Conservation (phyloP, 2,113 vertebrate genomes). For the Macrotus californicus region DNA sequence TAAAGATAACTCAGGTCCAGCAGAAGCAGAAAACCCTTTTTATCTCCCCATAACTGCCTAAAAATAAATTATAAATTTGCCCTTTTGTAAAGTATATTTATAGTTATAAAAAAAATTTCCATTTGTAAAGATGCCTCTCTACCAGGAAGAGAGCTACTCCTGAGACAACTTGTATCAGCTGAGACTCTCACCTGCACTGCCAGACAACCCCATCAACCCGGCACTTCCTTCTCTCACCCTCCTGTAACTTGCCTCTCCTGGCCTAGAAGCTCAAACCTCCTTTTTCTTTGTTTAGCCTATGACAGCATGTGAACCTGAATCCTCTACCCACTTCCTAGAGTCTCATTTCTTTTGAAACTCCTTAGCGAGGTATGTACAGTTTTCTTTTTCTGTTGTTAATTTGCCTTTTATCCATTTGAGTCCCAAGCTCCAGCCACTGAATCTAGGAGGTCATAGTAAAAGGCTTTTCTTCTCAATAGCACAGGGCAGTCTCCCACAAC, state of each 20-base stretch:
- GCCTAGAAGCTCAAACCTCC: neutral
- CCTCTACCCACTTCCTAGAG: neutral
- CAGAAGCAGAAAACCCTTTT: neutral
- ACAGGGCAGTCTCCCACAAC: neutral
- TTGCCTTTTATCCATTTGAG: neutral
- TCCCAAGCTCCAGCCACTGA: neutral
- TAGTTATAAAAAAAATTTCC: neutral
- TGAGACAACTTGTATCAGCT: neutral
- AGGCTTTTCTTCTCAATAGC: neutral
- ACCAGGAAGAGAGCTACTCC: neutral
- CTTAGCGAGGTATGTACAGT: neutral
- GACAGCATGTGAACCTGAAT: neutral
- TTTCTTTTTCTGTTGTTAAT: neutral
- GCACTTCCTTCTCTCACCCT: neutral
- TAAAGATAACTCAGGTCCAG: neutral
- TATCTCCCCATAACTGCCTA: neutral
- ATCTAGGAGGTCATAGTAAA: neutral
- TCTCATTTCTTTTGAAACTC: neutral
- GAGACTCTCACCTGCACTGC: neutral
- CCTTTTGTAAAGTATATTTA: neutral
- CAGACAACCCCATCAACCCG: neutral
- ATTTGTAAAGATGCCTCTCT: neutral
- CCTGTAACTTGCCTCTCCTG: neutral
- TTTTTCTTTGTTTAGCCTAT: neutral
- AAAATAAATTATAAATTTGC: neutral